Conservation (phyloP, 2,888 invertebrate genomes). For the Phragmatobia fuliginosa region DNA sequence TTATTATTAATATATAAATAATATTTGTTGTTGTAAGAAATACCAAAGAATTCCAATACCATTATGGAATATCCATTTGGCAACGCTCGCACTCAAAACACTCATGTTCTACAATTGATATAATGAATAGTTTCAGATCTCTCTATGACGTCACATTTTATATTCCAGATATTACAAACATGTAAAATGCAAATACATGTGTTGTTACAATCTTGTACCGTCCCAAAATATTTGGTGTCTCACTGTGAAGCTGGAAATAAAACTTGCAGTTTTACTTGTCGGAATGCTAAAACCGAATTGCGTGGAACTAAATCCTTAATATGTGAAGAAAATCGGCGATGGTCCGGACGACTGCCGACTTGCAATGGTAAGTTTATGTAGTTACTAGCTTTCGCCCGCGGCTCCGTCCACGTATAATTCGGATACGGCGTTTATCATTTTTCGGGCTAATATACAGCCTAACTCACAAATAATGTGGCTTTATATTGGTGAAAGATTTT, state of each 20-base stretch:
- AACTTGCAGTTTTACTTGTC: constrained; percentile 75
- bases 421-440: no score
- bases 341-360: constrained; percentile 73
- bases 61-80: background rate
- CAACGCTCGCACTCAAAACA: background rate
- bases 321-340: constrained; percentile 69
- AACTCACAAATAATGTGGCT: no score
- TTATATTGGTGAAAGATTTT: no score
- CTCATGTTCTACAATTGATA: background rate
- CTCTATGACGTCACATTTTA: constrained; percentile 29
- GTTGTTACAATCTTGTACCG: constrained; percentile 72
- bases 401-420: no score
- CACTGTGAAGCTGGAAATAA: constrained; percentile 65
- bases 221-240: constrained; percentile 69
- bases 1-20: no score
- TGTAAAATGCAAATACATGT: constrained; percentile 81
- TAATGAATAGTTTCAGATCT: constrained; percentile 22
- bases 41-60: background rate
- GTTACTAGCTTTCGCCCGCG: no score
- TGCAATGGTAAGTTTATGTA: constrained; percentile 65
- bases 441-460: no score
- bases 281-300: constrained; percentile 63
- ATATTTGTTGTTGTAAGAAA: background rate
- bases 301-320: constrained; percentile 59
- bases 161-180: constrained; percentile 71